Evolutionary conservation across 2,113 vertebrate genomes (phyloP).

Genomic region (Dasyprocta punctata): DNA sequence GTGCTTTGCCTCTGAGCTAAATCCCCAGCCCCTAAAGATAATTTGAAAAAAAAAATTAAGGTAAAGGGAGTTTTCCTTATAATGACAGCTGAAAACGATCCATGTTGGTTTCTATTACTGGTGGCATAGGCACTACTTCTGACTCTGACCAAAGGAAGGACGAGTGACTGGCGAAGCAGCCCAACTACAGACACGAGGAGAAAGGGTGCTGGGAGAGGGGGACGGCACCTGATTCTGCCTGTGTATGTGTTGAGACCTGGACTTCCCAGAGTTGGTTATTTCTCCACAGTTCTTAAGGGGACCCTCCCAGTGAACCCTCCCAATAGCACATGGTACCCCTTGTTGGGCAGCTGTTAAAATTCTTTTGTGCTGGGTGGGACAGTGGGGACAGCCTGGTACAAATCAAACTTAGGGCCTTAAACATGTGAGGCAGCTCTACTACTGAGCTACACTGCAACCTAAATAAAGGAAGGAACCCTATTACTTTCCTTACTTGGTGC

Average conservation of each 20-base stretch:
- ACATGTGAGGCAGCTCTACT: background rate
- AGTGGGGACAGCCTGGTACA: background rate
- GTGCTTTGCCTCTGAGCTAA: no score
- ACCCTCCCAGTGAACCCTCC: background rate
- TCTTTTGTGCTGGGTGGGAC: background rate
- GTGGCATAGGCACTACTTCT: background rate
- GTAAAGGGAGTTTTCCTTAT: background rate
- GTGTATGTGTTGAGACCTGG: accelerated
- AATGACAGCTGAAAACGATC: background rate
- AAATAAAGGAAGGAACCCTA: background rate
- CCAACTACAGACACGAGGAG: background rate
- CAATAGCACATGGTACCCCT: background rate
- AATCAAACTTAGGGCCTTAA: background rate
- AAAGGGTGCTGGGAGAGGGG: background rate
- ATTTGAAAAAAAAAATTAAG: background rate
- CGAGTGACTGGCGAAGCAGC: background rate
- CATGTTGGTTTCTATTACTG: background rate
- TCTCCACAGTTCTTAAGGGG: background rate
- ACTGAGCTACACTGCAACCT: background rate
- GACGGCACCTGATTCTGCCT: background rate
- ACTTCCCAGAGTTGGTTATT: background rate
- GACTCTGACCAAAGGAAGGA: background rate
- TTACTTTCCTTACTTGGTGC: background rate
- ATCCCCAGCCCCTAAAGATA: no score
- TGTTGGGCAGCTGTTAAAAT: background rate